These are phyloP conservation scores for Ceratotherium simum DNA, from an alignment of 2,113 vertebrate genomes.

Conservation along the genomic window DNA sequence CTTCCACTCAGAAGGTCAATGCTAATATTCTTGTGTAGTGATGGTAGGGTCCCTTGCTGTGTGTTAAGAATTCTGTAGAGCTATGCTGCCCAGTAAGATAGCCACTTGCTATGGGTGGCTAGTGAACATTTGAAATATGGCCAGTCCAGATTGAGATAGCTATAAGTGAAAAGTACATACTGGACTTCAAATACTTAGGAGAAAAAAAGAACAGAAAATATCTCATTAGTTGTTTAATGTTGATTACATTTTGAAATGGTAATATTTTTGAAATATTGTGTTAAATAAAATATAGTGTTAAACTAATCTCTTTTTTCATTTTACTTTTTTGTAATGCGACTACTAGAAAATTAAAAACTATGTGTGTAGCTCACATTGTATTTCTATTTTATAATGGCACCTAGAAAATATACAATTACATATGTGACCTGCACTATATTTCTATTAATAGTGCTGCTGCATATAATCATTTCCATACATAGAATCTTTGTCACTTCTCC, in stretches of 20 bases:
- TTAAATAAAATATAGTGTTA: constrained; percentile 32
- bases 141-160: not conserved
- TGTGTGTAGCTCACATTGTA: too few species aligned
- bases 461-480: not conserved
- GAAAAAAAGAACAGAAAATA: not conserved
- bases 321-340: not conserved
- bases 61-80: not conserved
- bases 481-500: not conserved
- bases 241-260: not conserved
- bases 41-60: not conserved
- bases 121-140: not conserved
- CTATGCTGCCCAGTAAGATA: not conserved
- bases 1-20: not conserved
- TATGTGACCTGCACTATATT: not conserved
- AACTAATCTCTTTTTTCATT: not conserved
- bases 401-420: not conserved
- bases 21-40: not conserved
- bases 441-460: not conserved
- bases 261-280: not conserved
- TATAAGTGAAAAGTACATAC: not conserved
- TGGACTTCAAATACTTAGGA: not conserved
- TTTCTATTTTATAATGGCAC: not conserved
- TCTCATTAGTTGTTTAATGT: not conserved
- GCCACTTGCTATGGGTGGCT: not conserved
- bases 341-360: constrained; percentile 39